Percentiles rank a stretch among this genome's conserved stretches.
phyloP scores from a whole-genome alignment of 2,797 vertebrate species.

The Sebastes steindachneri region DNA sequence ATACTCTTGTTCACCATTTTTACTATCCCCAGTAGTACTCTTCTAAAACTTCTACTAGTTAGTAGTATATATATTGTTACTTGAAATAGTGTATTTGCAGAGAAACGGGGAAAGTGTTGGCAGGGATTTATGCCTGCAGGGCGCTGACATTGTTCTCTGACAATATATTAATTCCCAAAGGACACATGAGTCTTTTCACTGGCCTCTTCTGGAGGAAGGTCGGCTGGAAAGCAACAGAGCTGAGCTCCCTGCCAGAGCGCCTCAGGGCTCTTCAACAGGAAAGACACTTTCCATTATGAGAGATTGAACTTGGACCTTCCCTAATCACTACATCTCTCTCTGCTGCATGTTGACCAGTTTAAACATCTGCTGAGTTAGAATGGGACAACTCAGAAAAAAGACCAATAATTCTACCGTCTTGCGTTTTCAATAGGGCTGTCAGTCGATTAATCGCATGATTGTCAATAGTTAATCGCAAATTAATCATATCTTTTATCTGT shows the following conservation, averaged over 20 bases:
- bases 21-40: neutral
- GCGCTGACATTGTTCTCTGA: slow-evolving; percentile 47
- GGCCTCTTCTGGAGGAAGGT: slow-evolving; percentile 39
- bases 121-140: slow-evolving; percentile 10
- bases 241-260: slow-evolving; percentile 28
- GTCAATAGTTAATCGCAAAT: no score
- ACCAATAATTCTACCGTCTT: neutral
- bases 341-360: slow-evolving; percentile 35
- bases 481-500: no score
- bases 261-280: slow-evolving; percentile 42
- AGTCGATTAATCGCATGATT: no score
- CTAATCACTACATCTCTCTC: slow-evolving; percentile 37
- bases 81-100: neutral
- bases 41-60: neutral
- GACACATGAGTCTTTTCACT: slow-evolving; percentile 43
- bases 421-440: neutral
- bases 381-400: neutral
- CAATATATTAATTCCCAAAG: slow-evolving; percentile 49
- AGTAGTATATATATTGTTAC: neutral
- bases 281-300: slow-evolving; percentile 44
- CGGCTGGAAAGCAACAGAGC: slow-evolving; percentile 20
- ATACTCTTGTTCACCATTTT: neutral
- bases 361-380: neutral
- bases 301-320: slow-evolving; percentile 48
- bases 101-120: slow-evolving; percentile 13